Evolutionary conservation across 1,140 invertebrate genomes (phyloP).

Genomic region (Steinernema feltiae): DNA sequence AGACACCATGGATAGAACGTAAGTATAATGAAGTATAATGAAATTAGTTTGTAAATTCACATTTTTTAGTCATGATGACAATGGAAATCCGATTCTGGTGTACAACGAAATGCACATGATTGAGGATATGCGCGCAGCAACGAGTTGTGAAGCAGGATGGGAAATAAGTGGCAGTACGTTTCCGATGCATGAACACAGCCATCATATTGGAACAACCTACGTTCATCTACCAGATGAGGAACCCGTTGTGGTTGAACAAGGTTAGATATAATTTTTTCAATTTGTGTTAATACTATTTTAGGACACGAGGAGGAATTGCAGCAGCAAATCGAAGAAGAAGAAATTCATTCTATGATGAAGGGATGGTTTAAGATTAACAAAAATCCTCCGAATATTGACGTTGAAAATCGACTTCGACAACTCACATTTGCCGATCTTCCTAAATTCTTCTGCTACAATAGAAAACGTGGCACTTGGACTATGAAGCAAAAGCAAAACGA

Average conservation of each 20-base stretch:
- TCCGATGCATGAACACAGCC: background rate
- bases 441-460: background rate
- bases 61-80: slow-evolving; percentile 8
- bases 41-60: background rate
- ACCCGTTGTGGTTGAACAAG: background rate
- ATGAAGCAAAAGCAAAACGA: background rate
- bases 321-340: background rate
- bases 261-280: background rate
- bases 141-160: slow-evolving; percentile 2
- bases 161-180: background rate
- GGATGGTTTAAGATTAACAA: background rate
- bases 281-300: background rate
- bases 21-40: background rate
- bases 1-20: background rate
- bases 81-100: background rate
- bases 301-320: background rate
- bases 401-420: background rate
- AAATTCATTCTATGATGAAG: background rate
- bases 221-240: background rate
- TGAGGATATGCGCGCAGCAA: background rate
- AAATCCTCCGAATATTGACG: background rate
- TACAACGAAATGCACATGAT: slow-evolving; percentile 4
- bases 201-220: background rate
- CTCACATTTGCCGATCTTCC: background rate
- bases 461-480: background rate